Base-by-base conservation (phyloP, 2,113 vertebrate genomes). In the Tricholaema leucomelas region DNA sequence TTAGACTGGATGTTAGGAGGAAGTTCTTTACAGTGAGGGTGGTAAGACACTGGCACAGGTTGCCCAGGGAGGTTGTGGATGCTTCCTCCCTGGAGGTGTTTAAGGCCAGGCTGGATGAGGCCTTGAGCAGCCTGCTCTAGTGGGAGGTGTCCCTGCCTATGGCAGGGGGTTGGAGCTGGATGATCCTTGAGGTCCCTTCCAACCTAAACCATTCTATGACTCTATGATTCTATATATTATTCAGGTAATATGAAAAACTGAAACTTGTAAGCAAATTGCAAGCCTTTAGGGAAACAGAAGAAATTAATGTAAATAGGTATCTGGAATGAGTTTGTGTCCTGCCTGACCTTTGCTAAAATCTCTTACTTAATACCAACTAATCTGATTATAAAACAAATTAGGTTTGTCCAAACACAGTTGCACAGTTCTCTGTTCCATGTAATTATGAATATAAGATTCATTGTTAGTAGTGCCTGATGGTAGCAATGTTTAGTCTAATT, bases 331-430 rank as follows among this genome's bases (percentile, higher is more conserved):
- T 42, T 64, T 64, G 3, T 87, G 71, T 82, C 50, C 50, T 87
- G 12, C 12, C 33, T 92, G 87, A 93, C 87, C 84, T 91, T 76
- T 87, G 19, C 8, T 81, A 91, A 92, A 81, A 59, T 0, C 9
- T 73, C 75, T 69, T 82, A 44, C 58, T 84, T 91, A 81, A 46
- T 72, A 69, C 14, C 46, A 42, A 31, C 35, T 82, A 36, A 65
- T 18, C 44, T 79, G 50, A 85, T 92, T 85, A 91, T 92, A 67
- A 92, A 81, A 63, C 73, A 87, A 87, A 92, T 92, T 89, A 89
- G 25, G 80, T 91, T 92, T 92, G 56, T 88, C 61, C 61, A 88
- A 91, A 92, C 59, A 91, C 8, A 56, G 33, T 83, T 64, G 12
- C 31, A 55, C 10, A 35, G 23, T 73, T 89, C 89, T 82, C 33